These are phyloP conservation scores for Poeciliopsis retropinna DNA, from an alignment of 2,113 vertebrate genomes.

Conservation along the genomic window DNA sequence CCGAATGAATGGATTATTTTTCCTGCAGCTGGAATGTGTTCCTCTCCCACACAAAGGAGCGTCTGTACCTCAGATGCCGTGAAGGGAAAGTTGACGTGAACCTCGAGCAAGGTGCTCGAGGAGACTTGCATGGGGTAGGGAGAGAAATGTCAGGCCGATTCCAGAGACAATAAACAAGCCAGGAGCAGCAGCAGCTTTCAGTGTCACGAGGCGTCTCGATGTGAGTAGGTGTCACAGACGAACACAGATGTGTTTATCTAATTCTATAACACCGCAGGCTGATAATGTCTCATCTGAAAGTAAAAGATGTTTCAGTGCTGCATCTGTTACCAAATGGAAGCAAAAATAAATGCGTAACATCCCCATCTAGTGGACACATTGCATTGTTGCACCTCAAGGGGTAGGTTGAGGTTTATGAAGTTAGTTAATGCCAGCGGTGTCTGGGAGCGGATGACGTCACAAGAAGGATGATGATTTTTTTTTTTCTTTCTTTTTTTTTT, in stretches of 20 bases:
- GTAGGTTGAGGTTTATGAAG: neutral
- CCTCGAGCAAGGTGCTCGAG: slow-evolving; percentile 3
- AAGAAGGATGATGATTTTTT: too few relatives aligned
- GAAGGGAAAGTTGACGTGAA: slow-evolving; percentile 1
- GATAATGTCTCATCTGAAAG: neutral
- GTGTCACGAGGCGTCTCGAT: neutral
- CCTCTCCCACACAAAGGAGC: slow-evolving; percentile 10
- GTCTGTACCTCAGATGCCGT: slow-evolving; percentile 24
- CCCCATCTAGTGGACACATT: neutral
- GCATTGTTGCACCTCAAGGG: neutral
- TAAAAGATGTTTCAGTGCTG: neutral
- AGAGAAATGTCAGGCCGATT: neutral
- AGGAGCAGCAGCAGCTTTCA: neutral
- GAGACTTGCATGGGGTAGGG: neutral
- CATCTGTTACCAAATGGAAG: too few relatives aligned
- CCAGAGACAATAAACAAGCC: neutral
- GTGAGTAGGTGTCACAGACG: neutral
- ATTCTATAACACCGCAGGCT: neutral
- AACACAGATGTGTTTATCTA: neutral
- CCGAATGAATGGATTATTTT: neutral
- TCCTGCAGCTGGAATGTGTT: neutral
- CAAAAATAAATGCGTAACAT: neutral
- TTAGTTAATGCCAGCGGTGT: too few relatives aligned
- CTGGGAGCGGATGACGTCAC: too few relatives aligned
- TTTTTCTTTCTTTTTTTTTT: too few relatives aligned